Base-by-base conservation (phyloP, 1,140 invertebrate species). In the Diprion similis region DNA sequence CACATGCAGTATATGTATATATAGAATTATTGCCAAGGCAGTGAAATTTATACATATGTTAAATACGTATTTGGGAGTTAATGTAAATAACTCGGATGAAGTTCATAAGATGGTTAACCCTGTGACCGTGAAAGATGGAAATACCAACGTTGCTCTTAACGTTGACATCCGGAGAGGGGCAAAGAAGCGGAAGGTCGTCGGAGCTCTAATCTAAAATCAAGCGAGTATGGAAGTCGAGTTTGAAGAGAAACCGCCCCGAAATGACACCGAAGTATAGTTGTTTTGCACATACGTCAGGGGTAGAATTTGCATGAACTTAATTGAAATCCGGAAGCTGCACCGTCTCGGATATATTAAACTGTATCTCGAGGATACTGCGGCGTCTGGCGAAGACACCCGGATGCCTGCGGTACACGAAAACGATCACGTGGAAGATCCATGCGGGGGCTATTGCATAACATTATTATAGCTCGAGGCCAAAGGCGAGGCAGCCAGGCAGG, bases 261-360 rank as follows among this genome's bases (percentile, higher is more conserved):
- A 59, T 17, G 51, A 59, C 9, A 15, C 51, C 6, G 51, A 37
- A 37, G 51, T 17, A 59, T 13, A 4, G 51, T 59, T 59, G n/a
- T 59, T 59, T 59, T 59, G 51, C 24, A 37, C 24, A 6, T 59
- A 59, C 51, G 51, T 59, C 51, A 17, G 11, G 11, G 3, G 24
- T 17, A 17, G 51, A 59, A 59, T 59, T 59, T 59, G 51, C 51
- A 59, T 59, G n/a, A 59, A 59, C 51, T 59, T 59, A 59, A 59
- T 59, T 59, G 51, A 59, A 59, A 59, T 9, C 51, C n/a, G 51
- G 11, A 59, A 17, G 51, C 51, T 59, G 51, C 51, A 59, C 4
- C 11, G 9, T 59, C 51, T 59, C 51, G n/a, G 51, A 59, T 13
- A 59, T 59, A 59, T 59, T 59, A 59, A 59, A 59, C 51, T 59